These are phyloP conservation scores for Prolemur simus DNA, from an alignment of 2,113 vertebrate genomes.

Conservation along the genomic window DNA sequence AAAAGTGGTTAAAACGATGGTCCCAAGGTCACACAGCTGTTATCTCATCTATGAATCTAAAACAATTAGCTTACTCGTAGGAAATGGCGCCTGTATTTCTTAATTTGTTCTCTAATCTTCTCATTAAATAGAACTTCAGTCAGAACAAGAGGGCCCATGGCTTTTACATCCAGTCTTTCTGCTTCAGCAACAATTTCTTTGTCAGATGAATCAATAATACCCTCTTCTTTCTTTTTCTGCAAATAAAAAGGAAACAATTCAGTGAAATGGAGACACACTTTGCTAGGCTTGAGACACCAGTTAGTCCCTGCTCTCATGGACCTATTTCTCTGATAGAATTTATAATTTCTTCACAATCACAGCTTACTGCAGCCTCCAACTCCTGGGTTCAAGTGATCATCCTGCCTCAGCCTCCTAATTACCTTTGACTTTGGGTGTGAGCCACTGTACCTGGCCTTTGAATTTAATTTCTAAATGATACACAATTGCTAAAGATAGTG, in stretches of 20 bases:
- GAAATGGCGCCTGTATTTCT: slow-evolving; percentile 98
- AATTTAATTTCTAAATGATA: not conserved
- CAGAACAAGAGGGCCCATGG: slow-evolving; percentile 97
- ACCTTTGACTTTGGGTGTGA: too few relatives aligned
- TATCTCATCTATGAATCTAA: not conserved
- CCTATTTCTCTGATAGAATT: not conserved
- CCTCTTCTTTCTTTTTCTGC: slow-evolving; percentile 96
- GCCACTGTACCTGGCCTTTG: too few relatives aligned
- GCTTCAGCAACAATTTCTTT: slow-evolving; percentile 98
- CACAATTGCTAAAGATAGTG: not conserved
- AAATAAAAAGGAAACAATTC: not conserved
- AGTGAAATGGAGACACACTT: not conserved
- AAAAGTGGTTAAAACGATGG: not conserved
- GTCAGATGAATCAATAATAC: slow-evolving; percentile 92
- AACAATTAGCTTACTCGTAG: slow-evolving; percentile 88
- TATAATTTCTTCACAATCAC: too few relatives aligned
- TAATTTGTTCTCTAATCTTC: slow-evolving; percentile 97
- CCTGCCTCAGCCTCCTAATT: too few relatives aligned
- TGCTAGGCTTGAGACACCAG: not conserved
- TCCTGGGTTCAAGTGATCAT: too few relatives aligned
- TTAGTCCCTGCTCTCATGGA: accelerated
- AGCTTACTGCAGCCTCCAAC: too few relatives aligned
- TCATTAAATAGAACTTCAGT: slow-evolving; percentile 97
- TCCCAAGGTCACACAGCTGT: not conserved
- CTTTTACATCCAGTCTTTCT: slow-evolving; percentile 97